Conservation (phyloP, 2,888 invertebrate genomes). For the Frankliniella fusca region DNA sequence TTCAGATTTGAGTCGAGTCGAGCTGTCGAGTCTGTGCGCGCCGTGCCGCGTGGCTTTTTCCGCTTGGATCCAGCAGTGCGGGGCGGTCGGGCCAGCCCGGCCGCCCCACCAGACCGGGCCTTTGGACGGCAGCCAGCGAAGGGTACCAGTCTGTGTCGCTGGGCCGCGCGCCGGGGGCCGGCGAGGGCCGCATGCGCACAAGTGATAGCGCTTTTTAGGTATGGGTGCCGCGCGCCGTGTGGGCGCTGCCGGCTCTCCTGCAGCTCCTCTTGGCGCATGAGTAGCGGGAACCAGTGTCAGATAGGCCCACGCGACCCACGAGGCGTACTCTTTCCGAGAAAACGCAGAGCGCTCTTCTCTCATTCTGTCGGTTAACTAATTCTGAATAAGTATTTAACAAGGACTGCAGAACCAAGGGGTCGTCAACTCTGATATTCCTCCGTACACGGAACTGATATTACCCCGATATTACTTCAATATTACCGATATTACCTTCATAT, state of each 20-base stretch:
- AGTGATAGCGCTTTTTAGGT: constrained; percentile 17
- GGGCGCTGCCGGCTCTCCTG: neutral
- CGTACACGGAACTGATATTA: too few relatives aligned
- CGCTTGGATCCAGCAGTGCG: neutral
- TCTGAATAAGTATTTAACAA: too few relatives aligned
- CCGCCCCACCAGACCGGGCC: neutral
- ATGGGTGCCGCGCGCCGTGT: neutral
- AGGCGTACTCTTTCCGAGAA: too few relatives aligned
- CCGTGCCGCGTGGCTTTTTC: neutral
- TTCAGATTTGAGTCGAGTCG: constrained; percentile 8
- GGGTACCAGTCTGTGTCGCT: constrained; percentile 21
- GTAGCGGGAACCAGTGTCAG: neutral
- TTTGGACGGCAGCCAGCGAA: neutral
- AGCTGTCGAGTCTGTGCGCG: neutral
- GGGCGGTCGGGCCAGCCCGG: neutral
- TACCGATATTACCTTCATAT: too few relatives aligned
- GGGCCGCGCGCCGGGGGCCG: neutral
- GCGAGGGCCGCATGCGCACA: neutral
- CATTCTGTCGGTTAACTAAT: too few relatives aligned
- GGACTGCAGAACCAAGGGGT: too few relatives aligned
- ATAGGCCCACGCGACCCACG: neutral
- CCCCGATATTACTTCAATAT: too few relatives aligned
- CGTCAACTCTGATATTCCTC: too few relatives aligned
- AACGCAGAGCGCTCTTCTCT: too few relatives aligned
- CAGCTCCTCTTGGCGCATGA: neutral